A percentile compares a stretch with the other conserved stretches of the same genome.
Conservation (phyloP, 2,888 invertebrate species). For the Torymus texanus region DNA sequence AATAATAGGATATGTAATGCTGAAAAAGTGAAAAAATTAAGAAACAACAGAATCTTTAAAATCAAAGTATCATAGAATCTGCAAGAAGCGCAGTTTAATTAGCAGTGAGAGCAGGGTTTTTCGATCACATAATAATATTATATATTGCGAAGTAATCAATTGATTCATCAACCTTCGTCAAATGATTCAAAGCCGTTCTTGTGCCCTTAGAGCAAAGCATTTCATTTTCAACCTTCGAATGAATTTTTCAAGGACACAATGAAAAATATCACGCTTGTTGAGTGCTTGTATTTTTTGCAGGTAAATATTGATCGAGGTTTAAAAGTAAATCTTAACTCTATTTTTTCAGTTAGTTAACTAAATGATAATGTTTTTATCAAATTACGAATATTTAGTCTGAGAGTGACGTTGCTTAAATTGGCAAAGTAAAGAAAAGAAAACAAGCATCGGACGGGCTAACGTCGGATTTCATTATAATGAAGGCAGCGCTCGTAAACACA, state of each 20-base stretch:
- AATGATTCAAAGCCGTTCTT: conserved; percentile 46
- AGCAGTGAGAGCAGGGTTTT: background rate
- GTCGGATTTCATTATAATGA: conserved; percentile 20
- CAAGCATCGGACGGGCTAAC: background rate
- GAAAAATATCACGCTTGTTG: conserved; percentile 24
- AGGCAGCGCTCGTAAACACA: conserved; percentile 47
- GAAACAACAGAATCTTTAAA: no score
- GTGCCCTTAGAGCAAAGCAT: conserved; percentile 47
- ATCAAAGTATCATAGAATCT: no score
- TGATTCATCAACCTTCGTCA: conserved; percentile 45
- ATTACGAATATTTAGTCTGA: no score
- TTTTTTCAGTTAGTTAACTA: conserved; percentile 1
- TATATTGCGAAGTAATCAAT: conserved; percentile 8
- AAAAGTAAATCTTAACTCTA: background rate
- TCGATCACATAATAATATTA: conserved; percentile 8
- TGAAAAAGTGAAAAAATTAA: no score
- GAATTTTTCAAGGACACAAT: conserved; percentile 24
- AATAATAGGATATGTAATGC: no score
- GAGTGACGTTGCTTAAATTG: background rate
- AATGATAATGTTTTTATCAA: background rate
- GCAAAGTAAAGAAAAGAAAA: background rate
- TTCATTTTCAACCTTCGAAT: conserved; percentile 42
- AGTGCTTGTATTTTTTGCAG: conserved; percentile 27
- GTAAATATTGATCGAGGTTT: no score
- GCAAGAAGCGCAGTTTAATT: conserved; percentile 1